Evolutionary conservation across 2,888 invertebrate species (phyloP).

Genomic region (Rhagium mordax): DNA sequence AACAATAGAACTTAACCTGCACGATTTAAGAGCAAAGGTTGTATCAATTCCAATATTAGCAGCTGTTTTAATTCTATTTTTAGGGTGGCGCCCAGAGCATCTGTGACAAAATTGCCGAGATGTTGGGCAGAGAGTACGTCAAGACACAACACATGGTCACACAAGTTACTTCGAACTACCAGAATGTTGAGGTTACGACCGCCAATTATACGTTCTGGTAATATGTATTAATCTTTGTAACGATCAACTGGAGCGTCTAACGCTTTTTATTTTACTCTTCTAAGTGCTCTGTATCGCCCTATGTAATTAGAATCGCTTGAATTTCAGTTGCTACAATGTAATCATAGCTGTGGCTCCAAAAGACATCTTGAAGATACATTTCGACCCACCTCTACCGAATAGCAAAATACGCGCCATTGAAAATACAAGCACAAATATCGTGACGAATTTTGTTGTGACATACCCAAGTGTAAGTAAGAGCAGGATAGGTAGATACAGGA

Average conservation of each 20-base stretch:
- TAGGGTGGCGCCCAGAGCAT: slow-evolving; percentile 55
- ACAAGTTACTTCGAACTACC: slow-evolving; percentile 42
- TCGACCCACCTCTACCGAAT: slow-evolving; percentile 52
- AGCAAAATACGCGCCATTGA: slow-evolving; percentile 14
- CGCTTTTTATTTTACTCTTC: too few relatives aligned
- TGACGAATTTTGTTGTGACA: slow-evolving; percentile 58
- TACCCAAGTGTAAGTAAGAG: slow-evolving; percentile 48
- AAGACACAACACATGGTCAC: slow-evolving; percentile 46
- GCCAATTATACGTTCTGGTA: slow-evolving; percentile 49
- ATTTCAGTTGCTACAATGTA: slow-evolving; percentile 51
- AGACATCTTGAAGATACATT: slow-evolving; percentile 54
- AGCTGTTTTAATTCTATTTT: slow-evolving; percentile 13
- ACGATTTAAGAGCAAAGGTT: slow-evolving; percentile 53
- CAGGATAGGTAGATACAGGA: background rate
- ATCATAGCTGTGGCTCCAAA: slow-evolving; percentile 57
- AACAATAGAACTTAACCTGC: slow-evolving; percentile 45
- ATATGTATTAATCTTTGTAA: background rate
- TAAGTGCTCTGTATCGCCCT: background rate
- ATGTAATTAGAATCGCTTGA: background rate
- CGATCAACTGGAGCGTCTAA: too few relatives aligned
- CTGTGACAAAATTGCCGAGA: slow-evolving; percentile 49
- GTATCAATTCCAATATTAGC: background rate
- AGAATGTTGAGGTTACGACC: slow-evolving; percentile 47
- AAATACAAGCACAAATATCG: slow-evolving; percentile 38
- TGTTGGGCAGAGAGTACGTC: slow-evolving; percentile 46